phyloP scores from a whole-genome alignment of 2,888 invertebrate species.

The Rhyacophila evoluta region DNA sequence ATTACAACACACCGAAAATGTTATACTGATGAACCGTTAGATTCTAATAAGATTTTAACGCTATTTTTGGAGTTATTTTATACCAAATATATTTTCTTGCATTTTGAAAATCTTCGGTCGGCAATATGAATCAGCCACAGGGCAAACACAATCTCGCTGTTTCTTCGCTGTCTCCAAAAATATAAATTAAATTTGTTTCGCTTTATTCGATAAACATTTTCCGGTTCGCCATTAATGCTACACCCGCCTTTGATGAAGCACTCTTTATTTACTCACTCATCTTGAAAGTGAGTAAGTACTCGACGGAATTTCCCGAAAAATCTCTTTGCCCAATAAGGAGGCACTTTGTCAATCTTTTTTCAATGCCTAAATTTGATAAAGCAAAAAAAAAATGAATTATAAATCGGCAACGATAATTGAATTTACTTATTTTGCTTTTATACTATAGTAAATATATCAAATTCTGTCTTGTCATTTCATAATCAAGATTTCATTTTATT shows the following conservation, averaged over 20 bases:
- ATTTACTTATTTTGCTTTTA: too few relatives aligned
- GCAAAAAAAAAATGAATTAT: too few relatives aligned
- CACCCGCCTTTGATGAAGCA: background rate
- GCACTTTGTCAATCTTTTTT: background rate
- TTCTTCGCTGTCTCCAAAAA: background rate
- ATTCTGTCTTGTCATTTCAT: too few relatives aligned
- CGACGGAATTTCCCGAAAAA: background rate
- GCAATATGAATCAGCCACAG: constrained; percentile 6
- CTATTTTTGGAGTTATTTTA: too few relatives aligned
- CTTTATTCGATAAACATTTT: constrained; percentile 20
- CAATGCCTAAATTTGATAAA: too few relatives aligned
- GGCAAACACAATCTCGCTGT: constrained; percentile 2
- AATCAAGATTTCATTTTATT: too few relatives aligned
- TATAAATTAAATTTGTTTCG: constrained; percentile 19
- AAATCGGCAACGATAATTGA: too few relatives aligned
- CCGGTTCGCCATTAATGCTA: constrained; percentile 8
- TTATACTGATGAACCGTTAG: too few relatives aligned
- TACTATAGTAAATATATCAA: too few relatives aligned
- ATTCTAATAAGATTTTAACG: too few relatives aligned
- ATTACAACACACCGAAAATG: too few relatives aligned
- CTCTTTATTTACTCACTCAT: background rate
- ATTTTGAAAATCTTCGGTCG: background rate
- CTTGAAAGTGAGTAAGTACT: background rate
- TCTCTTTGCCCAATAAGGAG: background rate
- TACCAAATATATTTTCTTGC: background rate